These are phyloP conservation scores for Margarornis squamiger DNA, from an alignment of 2,797 vertebrate genomes.

Conservation along the genomic window DNA sequence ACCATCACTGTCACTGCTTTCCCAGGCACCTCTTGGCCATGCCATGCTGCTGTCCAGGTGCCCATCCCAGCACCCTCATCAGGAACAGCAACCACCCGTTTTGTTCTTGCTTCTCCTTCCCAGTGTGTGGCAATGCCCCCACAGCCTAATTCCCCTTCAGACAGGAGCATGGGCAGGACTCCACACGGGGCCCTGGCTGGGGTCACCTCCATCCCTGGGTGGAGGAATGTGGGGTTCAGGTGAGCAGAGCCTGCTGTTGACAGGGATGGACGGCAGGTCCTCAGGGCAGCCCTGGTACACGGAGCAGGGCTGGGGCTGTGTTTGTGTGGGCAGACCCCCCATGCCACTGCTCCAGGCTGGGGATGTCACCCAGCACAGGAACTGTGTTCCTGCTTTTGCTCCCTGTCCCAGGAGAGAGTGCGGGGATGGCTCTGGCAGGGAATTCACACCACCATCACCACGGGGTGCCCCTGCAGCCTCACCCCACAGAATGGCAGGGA, in stretches of 20 bases:
- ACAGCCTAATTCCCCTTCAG: not conserved
- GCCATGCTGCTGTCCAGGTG: not conserved
- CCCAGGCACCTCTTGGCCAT: not conserved
- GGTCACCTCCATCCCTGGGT: accelerated
- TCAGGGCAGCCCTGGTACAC: accelerated
- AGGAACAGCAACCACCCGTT: not conserved
- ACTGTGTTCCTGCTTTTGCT: not conserved
- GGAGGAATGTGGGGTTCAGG: not conserved
- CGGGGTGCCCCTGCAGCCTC: accelerated
- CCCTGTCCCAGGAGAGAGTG: not conserved
- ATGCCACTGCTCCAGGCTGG: accelerated
- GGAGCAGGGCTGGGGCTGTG: accelerated
- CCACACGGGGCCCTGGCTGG: accelerated
- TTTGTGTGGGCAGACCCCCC: accelerated
- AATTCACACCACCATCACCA: accelerated
- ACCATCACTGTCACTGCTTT: not conserved
- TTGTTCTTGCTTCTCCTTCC: not conserved
- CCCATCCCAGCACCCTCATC: not conserved
- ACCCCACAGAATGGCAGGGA: not conserved
- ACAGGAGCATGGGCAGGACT: accelerated
- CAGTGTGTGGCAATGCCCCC: not conserved
- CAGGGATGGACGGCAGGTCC: accelerated
- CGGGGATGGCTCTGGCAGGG: not conserved
- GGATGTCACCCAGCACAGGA: not conserved
- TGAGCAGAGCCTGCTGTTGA: accelerated